Evolutionary conservation across 2,888 invertebrate species (phyloP).

Genomic region (Hecatera dysodea): DNA sequence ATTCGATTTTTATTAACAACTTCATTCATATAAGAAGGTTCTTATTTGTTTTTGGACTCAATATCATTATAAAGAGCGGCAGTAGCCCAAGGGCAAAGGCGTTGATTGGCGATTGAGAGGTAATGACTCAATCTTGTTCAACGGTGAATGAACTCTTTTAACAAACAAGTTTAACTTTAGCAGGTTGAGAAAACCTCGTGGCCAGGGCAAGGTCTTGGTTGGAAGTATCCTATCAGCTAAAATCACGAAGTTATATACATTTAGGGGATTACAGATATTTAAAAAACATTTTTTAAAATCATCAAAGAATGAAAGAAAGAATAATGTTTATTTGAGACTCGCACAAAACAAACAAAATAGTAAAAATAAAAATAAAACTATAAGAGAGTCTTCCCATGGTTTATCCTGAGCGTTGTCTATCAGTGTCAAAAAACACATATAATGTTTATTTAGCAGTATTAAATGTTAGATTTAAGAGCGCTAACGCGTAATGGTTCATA

Average conservation of each 20-base stretch:
- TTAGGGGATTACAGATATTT: too few species aligned
- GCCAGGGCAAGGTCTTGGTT: neutral
- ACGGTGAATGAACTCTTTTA: slow-evolving; percentile 46
- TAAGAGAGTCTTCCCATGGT: too few species aligned
- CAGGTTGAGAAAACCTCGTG: neutral
- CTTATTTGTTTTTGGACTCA: slow-evolving; percentile 9
- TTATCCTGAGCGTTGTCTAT: too few species aligned
- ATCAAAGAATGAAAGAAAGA: too few species aligned
- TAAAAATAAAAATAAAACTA: too few species aligned
- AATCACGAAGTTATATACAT: neutral
- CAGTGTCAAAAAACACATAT: too few species aligned
- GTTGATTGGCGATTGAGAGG: slow-evolving; percentile 64
- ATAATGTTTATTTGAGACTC: too few species aligned
- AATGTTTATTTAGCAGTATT: too few species aligned
- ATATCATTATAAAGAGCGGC: slow-evolving; percentile 44
- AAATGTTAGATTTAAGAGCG: too few species aligned
- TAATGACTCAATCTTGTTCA: slow-evolving; percentile 37
- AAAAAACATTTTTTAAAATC: too few species aligned
- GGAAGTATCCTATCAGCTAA: neutral
- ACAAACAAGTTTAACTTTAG: slow-evolving; percentile 28
- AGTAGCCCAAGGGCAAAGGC: slow-evolving; percentile 69
- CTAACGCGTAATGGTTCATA: too few species aligned
- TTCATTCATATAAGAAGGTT: slow-evolving; percentile 3
- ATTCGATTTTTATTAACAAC: neutral
- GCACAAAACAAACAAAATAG: too few species aligned